Percentiles rank a stretch among this genome's conserved stretches.
phyloP scores from a whole-genome alignment of 1,140 invertebrate genomes.

The Cyphomyrmex costatus region DNA sequence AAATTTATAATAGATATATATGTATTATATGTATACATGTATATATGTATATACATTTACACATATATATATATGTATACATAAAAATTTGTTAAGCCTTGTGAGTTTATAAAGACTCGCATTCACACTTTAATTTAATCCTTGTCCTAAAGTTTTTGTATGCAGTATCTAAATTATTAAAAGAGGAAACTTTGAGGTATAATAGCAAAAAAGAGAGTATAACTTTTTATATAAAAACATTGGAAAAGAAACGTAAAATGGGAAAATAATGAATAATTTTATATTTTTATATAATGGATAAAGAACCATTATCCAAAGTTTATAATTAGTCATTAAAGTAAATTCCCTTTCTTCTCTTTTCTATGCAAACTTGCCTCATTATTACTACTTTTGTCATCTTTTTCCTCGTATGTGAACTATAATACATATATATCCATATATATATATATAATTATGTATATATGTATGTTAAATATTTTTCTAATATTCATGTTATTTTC shows the following conservation, averaged over 20 bases:
- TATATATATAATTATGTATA: too few species aligned
- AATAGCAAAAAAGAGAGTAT: not conserved
- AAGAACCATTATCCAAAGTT: not conserved
- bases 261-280: not conserved
- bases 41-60: not conserved
- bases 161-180: not conserved
- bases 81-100: not conserved
- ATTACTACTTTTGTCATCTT: not conserved
- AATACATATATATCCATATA: conserved; percentile 34
- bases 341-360: not conserved
- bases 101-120: not conserved
- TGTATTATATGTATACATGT: conserved; percentile 3
- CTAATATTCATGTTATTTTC: not conserved
- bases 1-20: not conserved
- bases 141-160: not conserved
- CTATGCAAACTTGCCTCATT: not conserved
- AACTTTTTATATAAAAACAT: not conserved
- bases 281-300: not conserved
- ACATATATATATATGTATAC: too few species aligned
- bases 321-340: not conserved
- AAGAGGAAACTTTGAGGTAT: not conserved
- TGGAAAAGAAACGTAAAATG: not conserved
- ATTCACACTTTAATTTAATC: not conserved
- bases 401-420: not conserved
- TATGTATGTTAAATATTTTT: conserved; percentile 13